These are phyloP conservation scores for Papilio helenus DNA, from an alignment of 1,140 invertebrate species.

Conservation along the genomic window DNA sequence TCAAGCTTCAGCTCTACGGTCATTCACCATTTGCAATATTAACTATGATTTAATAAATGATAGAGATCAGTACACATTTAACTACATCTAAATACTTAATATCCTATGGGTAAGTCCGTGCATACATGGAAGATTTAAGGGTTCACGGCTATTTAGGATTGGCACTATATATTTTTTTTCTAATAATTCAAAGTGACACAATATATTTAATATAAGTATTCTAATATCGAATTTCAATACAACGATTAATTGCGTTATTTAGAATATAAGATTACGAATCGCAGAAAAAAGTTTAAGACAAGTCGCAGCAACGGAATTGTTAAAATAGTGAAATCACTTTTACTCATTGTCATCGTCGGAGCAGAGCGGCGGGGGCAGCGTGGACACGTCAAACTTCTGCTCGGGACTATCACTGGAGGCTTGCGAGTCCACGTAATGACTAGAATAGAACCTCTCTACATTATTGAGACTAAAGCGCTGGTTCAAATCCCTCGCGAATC, in stretches of 20 bases:
- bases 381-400: constrained; percentile 87
- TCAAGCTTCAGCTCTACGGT: constrained; percentile 47
- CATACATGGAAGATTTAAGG: constrained; percentile 62
- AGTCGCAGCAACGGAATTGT: constrained; percentile 1
- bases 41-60: constrained; percentile 41
- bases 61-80: constrained; percentile 60
- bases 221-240: constrained; percentile 67
- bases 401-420: constrained; percentile 84
- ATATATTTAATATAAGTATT: constrained; percentile 69
- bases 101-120: constrained; percentile 66
- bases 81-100: constrained; percentile 69
- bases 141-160: constrained; percentile 64
- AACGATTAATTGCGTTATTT: constrained; percentile 71
- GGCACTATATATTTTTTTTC: constrained; percentile 71
- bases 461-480: constrained; percentile 78
- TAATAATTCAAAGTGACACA: constrained; percentile 71
- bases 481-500: constrained; percentile 69
- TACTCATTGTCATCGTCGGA: constrained; percentile 86
- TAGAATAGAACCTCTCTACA: constrained; percentile 78
- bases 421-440: constrained; percentile 78
- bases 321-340: constrained; percentile 41
- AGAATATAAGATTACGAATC: constrained; percentile 67
- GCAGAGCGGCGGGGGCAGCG: constrained; percentile 86
- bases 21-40: constrained; percentile 18
- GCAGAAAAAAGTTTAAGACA: constrained; percentile 49